Base-by-base conservation (phyloP, 2,113 vertebrate genomes). In the Oryzias celebensis region DNA sequence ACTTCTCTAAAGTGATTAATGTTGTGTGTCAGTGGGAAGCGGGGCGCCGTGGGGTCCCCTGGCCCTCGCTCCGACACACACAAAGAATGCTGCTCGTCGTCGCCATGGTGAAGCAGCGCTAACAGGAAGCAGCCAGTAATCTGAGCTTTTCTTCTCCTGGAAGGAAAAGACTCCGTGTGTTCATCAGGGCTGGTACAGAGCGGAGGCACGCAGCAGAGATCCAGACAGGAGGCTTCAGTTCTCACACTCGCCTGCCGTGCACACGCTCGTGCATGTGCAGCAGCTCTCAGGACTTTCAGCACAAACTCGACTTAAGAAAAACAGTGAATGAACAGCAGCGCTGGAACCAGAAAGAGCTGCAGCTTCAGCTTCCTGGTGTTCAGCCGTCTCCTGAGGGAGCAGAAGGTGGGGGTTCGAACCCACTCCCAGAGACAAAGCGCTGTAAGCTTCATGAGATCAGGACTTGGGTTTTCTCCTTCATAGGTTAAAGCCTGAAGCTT, bases 1-100 rank as follows among this genome's bases (percentile, higher is more conserved):
- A 82, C 77, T 87, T 87, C 18, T 78, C 22, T 72, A 72, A 75
- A 81, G 81, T 90, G 86, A 87, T 86, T 82, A 86, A 87, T 87
- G 84, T 76, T 75, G 75, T 73, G 79, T 81, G 86, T 85, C 82
- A 85, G 15, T 61, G 84, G 85, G 80, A 65, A 77, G 58, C 69
- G 62, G 43, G 75, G 68, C 87, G 3, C 78, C 1, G 58, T 80
- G 48, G 83, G 74, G 74, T 68, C 61, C 73, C 66, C 75, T 62
- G 79, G 77, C 67, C 58, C 36, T 68, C 65, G 43, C 66, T 73
- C 31, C 54, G 17, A 48, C 36, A 14, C 65, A 68, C 56, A 81
- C 75, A 80, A 85, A 75, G 80, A 51, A 53, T 10, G 5, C 14
- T 0, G 68, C 56, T 64, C 82, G 6, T 42, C 28, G 81, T 85